Base-by-base conservation (phyloP, 2,888 invertebrate species). In the Boloria selene region DNA sequence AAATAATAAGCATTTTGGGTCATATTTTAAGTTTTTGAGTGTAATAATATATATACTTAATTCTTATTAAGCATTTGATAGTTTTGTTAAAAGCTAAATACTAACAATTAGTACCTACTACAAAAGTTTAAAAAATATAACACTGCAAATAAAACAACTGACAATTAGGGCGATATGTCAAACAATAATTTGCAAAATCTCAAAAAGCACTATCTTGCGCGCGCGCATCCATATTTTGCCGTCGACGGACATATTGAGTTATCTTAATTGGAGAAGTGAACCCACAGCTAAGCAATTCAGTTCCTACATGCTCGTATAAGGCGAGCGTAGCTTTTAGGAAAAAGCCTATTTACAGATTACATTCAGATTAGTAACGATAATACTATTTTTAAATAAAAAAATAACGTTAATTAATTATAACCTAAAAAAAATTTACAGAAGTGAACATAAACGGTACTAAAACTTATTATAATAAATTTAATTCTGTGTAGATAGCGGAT, bases 221-320 rank as follows among this genome's bases (percentile, higher is more conserved):
- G 71, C 68, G 77, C 81, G 80, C 81, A 74, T 74, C 80, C 77
- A 83, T 81, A 83, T 81, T 79, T 82, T 75, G 80, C 77, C 60
- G 74, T 74, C 74, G 67, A 73, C 73, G 74, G 82, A 83, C 83
- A 78, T 82, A 83, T 83, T 81, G 82, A 82, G 82, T 82, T 82
- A 83, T 83, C 84, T 83, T 84, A 83, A 84, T 84, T 83, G 83
- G 73, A 75, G 73, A 75, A 74, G 73, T 74, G 73, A 74, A 75
- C 75, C 73, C 73, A 71, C 79, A 79, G 74, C 75, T 76, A 76
- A 73, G 68, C 74, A 52, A 67, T 64, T 67, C 68, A 64, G 70
- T 65, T 61, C 56, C 67, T 65, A 68, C 58, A 38, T 62, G 38
- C 4, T 61, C 50, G 47, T 58, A 56, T 49, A 62, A 55, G 47